Conservation (phyloP, 2,888 invertebrate species). For the Baccha elongata region DNA sequence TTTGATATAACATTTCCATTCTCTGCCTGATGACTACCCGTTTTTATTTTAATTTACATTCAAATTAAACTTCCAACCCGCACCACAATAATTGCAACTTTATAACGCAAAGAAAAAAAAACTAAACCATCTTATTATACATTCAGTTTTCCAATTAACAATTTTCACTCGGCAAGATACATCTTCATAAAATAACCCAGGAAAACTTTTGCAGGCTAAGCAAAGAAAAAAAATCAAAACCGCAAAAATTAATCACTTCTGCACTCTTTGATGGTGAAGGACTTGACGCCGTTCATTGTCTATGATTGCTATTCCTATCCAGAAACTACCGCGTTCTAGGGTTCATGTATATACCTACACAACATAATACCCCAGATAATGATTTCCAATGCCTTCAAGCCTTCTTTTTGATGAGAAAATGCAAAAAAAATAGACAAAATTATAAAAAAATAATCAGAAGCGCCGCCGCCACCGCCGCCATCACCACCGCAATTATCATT, state of each 20-base stretch:
- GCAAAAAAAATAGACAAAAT: slow-evolving; percentile 12
- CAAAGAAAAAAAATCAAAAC: slow-evolving; percentile 23
- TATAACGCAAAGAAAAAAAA: slow-evolving; percentile 13
- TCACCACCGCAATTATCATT: slow-evolving; percentile 62
- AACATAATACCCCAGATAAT: slow-evolving; percentile 51
- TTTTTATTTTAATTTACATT: slow-evolving; percentile 58
- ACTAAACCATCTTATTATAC: slow-evolving; percentile 17
- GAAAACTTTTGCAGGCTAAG: slow-evolving; percentile 26
- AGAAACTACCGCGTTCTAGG: slow-evolving; percentile 14
- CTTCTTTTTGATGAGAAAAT: slow-evolving; percentile 9
- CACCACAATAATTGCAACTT: slow-evolving; percentile 22
- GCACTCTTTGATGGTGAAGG: slow-evolving; percentile 42
- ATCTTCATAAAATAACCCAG: slow-evolving; percentile 47
- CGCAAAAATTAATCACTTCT: slow-evolving; percentile 69
- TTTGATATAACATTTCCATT: too few species aligned
- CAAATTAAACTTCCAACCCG: slow-evolving; percentile 37
- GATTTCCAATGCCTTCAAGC: slow-evolving; percentile 52
- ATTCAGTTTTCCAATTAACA: slow-evolving; percentile 61
- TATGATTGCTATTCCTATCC: slow-evolving; percentile 50
- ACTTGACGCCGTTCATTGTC: slow-evolving; percentile 72
- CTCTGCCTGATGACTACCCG: slow-evolving; percentile 31
- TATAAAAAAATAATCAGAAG: slow-evolving; percentile 60
- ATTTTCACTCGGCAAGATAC: slow-evolving; percentile 44
- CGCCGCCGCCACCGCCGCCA: slow-evolving; percentile 36
- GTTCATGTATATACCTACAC: slow-evolving; percentile 28